Base-by-base conservation (phyloP, 2,888 invertebrate species). In the Drosophila quasianomalipes region DNA sequence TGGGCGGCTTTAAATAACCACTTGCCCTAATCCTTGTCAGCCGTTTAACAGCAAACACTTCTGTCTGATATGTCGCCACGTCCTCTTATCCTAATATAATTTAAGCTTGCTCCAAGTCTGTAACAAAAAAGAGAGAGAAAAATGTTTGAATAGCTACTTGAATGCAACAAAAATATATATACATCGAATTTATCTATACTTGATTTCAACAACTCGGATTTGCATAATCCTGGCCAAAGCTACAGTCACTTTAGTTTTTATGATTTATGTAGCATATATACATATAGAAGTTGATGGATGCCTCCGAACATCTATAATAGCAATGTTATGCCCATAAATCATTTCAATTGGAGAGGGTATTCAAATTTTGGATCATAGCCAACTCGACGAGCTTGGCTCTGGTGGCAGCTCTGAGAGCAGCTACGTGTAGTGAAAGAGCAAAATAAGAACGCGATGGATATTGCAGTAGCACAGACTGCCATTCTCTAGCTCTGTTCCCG, bases 11-110 rank as follows among this genome's bases (percentile, higher is more conserved):
- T 66, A 61, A 82, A 62, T 67, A 78, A 62, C 53, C 49, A 59
- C 51, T 76, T 49, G 51, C 26, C 44, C 53, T 83, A 78, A 75
- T 79, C 75, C 76, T 71, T 55, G 76, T 54, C 79, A 74, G 73
- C 63, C 76, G 73, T 79, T 90, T 90, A 91, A 79, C 76, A 79
- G 79, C 70, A 47, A 47, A 88, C 75, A 81, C 77, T 89, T 89
- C 71, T 77, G 63, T 81, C 79, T 85, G 88, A 77, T 76, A 83
- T 82, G 72, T 54, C 35, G 22, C 62, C 61, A 66, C 47, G 59
- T 71, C 71, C 58, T 61, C 52, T 65, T 57, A 59, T 66, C 66
- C 73, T 44, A 68, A 65, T 59, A 70, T 57, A 30, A 44, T 57
- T 67, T 52, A 41, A 70, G 61, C 31, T 33, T 31, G 9, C n/a